Evolutionary conservation across 2,113 vertebrate species (phyloP), one percentile per base, ranked within the genome.

Genomic region (Trematomus loennbergii): DNA sequence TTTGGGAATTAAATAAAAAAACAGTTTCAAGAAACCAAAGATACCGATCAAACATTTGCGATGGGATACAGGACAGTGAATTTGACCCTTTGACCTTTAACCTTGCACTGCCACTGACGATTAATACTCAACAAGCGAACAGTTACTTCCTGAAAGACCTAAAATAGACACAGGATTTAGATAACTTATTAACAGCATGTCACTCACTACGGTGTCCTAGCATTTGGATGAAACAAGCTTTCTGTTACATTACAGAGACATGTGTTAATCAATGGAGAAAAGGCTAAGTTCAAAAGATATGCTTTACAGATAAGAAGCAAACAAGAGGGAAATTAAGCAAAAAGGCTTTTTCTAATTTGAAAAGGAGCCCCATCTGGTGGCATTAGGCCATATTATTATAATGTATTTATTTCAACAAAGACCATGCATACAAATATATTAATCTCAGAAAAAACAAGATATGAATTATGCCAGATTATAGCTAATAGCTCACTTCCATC

Each of bases 151-250:
- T 55, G 11, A 16, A 4, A 9, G 12, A 40, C 52, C 66, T 29
- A 64, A 82, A 81, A 79, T 25, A 64, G 61, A 40, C 36, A 40
- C 55, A 5, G 12, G 29, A 57, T 66, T 65, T 13, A 62, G 71
- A 79, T 89, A 43, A 92, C 74, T 66, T 71, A 83, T 87, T 89
- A 83, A 86, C 86, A 68, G n/a, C 9, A 18, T 53, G 33, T 12
- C 53, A 45, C 22, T 59, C 2, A 20, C 62, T 57, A 11, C 25
- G 16, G 49, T 48, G n/a, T 54, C 9, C 49, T 46, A 59, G 12
- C 2, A 12, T 9, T 20, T 9, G 9, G 7, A 25, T 13, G 69
- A 40, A 29, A 29, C 29, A 29, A 61, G 52, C 2, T 22, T 43
- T 53, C 7, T 63, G 11, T 20, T n/a, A 40, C n/a, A 22, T 17